A percentile compares a stretch with the other conserved stretches of the same genome.
Evolutionary conservation across 2,888 invertebrate species (phyloP).

Genomic region (Nysson spinosus): DNA sequence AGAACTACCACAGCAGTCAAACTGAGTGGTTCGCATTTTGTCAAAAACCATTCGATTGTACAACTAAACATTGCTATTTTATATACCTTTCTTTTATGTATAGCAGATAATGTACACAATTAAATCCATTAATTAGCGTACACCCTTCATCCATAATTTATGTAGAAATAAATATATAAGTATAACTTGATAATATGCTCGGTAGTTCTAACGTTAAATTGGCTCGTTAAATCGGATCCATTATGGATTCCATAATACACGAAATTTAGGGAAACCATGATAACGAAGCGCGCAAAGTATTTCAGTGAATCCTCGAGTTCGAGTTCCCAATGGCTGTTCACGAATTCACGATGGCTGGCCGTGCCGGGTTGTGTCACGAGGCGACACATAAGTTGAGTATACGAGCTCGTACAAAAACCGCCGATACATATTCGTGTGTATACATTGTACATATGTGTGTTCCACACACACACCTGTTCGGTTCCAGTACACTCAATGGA

Average conservation of each 20-base stretch:
- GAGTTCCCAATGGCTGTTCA: constrained; percentile 36
- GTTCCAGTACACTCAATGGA: constrained; percentile 17
- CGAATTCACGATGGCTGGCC: constrained; percentile 43
- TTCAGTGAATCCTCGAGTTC: constrained; percentile 39
- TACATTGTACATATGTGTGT: background rate
- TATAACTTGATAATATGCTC: no score
- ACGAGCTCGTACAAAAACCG: constrained; percentile 18
- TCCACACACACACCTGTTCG: background rate
- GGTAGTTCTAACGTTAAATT: no score
- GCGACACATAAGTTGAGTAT: constrained; percentile 36
- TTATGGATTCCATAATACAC: no score
- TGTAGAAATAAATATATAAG: no score
- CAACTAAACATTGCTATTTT: no score
- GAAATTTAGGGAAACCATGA: no score
- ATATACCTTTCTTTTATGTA: no score
- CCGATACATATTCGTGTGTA: background rate
- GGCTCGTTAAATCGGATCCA: no score
- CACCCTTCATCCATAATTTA: no score
- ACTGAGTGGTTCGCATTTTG: constrained; percentile 8
- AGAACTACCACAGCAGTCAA: constrained; percentile 5
- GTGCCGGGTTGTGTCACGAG: constrained; percentile 23
- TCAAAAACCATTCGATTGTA: background rate
- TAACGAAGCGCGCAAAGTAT: constrained; percentile 28
- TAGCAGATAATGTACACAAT: no score
- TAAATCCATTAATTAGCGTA: no score